Conservation (phyloP, 2,888 invertebrate genomes). For the Automeris io region DNA sequence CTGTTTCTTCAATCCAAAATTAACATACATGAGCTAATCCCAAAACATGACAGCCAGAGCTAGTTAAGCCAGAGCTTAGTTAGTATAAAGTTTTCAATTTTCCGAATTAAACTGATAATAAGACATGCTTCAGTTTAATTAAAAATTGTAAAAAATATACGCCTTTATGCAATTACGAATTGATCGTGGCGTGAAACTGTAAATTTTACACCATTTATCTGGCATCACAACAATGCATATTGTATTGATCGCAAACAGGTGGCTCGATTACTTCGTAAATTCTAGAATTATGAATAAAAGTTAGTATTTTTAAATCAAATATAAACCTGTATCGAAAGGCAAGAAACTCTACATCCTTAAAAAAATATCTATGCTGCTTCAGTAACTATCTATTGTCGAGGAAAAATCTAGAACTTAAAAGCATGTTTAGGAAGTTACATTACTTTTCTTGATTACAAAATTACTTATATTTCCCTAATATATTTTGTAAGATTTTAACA, state of each 20-base stretch:
- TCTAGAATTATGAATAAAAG: constrained; percentile 9
- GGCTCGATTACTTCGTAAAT: constrained; percentile 5
- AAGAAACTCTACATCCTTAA: background rate
- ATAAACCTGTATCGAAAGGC: background rate
- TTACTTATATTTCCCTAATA: too few relatives aligned
- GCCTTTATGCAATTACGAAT: background rate
- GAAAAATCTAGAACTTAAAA: background rate
- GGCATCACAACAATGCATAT: constrained; percentile 1
- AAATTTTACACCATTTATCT: background rate
- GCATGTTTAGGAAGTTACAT: too few relatives aligned
- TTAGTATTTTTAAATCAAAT: background rate
- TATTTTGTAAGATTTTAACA: too few relatives aligned
- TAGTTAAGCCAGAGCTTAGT: too few relatives aligned
- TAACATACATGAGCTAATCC: too few relatives aligned
- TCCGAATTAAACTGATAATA: too few relatives aligned
- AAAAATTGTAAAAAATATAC: background rate
- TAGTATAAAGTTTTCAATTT: too few relatives aligned
- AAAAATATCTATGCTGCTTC: background rate
- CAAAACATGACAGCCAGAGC: too few relatives aligned
- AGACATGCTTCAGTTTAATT: too few relatives aligned
- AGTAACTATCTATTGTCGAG: background rate
- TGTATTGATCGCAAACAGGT: constrained; percentile 12
- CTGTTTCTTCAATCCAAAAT: too few relatives aligned
- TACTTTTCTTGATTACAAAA: too few relatives aligned
- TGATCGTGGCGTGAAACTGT: background rate